These are phyloP conservation scores for Troilus luridus DNA, from an alignment of 2,888 invertebrate genomes.

Conservation along the genomic window DNA sequence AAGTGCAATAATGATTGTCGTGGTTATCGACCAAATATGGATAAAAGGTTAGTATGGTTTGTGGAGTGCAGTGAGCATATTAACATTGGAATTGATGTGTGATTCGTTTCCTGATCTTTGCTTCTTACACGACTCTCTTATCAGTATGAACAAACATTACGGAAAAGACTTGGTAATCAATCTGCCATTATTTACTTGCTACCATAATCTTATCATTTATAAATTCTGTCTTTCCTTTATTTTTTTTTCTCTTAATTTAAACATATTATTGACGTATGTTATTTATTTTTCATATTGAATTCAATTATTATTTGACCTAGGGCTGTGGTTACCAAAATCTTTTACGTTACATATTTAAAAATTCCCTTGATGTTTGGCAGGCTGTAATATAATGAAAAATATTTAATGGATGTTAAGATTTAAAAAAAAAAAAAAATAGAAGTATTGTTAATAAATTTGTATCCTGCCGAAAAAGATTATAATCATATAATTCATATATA, in stretches of 20 bases:
- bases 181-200: not conserved
- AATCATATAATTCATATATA: no score
- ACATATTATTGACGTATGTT: no score
- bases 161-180: not conserved
- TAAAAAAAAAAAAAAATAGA: no score
- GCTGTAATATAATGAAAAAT: no score
- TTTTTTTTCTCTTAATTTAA: not conserved
- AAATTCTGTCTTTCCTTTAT: not conserved
- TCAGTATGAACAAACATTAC: not conserved
- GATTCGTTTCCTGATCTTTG: not conserved
- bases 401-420: no score
- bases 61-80: not conserved
- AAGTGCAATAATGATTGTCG: not conserved
- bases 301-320: no score
- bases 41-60: conserved; percentile 36
- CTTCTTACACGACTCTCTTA: not conserved
- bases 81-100: conserved; percentile 12
- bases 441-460: no score
- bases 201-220: not conserved
- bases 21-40: not conserved
- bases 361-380: no score
- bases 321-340: no score
- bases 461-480: no score
- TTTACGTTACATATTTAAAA: no score
- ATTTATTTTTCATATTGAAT: no score